A percentile compares a stretch with the other conserved stretches of the same genome.
These are phyloP conservation scores for Heliconius melpomene DNA, from an alignment of 1,140 invertebrate species.

Conservation along the genomic window DNA sequence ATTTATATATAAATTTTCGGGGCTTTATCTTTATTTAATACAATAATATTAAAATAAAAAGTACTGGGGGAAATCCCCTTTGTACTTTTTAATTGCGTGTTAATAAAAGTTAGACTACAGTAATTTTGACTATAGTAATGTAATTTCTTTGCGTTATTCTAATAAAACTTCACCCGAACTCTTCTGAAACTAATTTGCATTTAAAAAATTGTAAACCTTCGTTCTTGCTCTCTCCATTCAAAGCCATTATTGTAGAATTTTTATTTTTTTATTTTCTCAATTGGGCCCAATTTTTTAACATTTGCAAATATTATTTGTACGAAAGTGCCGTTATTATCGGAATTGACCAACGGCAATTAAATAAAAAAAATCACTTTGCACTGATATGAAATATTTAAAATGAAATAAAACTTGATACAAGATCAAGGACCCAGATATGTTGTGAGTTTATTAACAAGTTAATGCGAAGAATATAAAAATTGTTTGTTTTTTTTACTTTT, in stretches of 20 bases:
- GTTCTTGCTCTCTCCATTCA: background rate
- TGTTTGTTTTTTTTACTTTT: background rate
- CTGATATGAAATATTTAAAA: constrained; percentile 5
- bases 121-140: background rate
- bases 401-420: constrained; percentile 11
- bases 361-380: constrained; percentile 1
- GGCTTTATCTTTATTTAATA: no score
- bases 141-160: background rate
- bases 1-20: background rate
- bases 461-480: background rate
- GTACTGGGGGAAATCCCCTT: no score
- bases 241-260: background rate
- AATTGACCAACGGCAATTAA: background rate
- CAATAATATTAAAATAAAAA: no score
- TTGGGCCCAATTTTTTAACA: background rate
- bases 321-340: background rate
- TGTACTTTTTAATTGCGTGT: background rate
- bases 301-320: background rate
- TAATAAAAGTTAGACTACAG: background rate
- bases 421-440: constrained; percentile 10
- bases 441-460: background rate
- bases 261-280: background rate
- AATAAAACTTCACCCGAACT: background rate
- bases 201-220: background rate
- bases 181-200: background rate